Evolutionary conservation across 2,797 vertebrate species (phyloP).

Genomic region (Falco peregrinus): DNA sequence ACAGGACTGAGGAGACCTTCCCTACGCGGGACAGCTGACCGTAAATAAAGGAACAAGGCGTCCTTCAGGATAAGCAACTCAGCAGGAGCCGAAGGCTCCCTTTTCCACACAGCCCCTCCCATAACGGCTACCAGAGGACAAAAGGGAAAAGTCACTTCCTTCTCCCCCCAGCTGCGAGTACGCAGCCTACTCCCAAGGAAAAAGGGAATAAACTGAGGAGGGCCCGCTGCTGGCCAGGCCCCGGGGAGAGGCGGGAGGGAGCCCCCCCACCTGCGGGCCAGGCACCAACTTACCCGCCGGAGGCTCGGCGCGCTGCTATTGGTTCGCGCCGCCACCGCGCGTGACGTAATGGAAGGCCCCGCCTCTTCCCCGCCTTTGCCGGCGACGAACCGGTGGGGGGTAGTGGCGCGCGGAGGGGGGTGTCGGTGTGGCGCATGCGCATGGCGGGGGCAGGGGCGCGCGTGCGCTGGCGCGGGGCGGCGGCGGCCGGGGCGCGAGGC

Average conservation of each 20-base stretch:
- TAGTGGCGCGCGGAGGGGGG: neutral
- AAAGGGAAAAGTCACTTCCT: neutral
- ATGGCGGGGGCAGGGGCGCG: neutral
- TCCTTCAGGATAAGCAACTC: rapidly evolving
- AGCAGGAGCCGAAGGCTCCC: rapidly evolving
- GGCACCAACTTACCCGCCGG: constrained; percentile 39
- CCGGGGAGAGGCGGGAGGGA: rapidly evolving
- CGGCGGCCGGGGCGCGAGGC: neutral
- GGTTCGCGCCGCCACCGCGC: neutral
- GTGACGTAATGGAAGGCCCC: neutral
- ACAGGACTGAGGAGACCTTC: neutral
- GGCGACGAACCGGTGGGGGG: rapidly evolving
- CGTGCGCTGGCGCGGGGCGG: neutral
- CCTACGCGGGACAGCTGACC: rapidly evolving
- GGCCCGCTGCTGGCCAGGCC: too few species aligned
- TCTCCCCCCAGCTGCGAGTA: rapidly evolving
- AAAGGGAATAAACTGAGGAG: too few species aligned
- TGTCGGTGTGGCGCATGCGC: neutral
- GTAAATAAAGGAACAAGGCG: rapidly evolving
- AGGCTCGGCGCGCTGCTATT: neutral
- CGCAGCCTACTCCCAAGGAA: rapidly evolving
- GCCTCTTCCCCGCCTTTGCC: neutral
- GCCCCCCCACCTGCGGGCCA: neutral
- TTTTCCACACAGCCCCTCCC: too few species aligned
- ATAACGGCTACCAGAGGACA: rapidly evolving